Percentiles rank a stretch among this genome's conserved stretches.
Conservation (phyloP, 2,797 vertebrate species). For the Acestrorhynchus altus region DNA sequence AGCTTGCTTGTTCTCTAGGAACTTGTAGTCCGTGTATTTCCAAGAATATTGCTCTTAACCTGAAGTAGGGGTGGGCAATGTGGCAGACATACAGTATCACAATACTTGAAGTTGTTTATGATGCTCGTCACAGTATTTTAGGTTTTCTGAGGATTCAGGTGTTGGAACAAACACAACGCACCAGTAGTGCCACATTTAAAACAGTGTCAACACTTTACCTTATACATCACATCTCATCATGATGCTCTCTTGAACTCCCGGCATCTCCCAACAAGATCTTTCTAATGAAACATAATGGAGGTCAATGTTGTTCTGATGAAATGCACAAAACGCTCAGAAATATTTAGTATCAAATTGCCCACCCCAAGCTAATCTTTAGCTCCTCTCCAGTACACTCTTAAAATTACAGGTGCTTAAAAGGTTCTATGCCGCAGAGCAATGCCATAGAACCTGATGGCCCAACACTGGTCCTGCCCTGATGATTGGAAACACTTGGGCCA, state of each 20-base stretch:
- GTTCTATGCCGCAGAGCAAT: not conserved
- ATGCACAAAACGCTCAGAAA: not conserved
- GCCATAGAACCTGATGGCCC: not conserved
- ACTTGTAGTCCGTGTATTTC: not conserved
- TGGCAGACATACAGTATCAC: not conserved
- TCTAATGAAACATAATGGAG: not conserved
- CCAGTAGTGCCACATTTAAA: not conserved
- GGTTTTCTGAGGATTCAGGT: not conserved
- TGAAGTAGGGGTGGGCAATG: not conserved
- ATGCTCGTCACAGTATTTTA: not conserved
- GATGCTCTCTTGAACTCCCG: not conserved
- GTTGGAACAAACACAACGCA: not conserved
- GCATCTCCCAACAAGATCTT: not conserved
- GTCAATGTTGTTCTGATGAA: not conserved
- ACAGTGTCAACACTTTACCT: not conserved
- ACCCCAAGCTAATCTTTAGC: not conserved
- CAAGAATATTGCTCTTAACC: not conserved
- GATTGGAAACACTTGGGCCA: not conserved
- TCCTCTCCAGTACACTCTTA: slow-evolving; percentile 29
- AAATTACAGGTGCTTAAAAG: not conserved
- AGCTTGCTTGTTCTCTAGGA: not conserved
- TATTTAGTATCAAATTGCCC: not conserved
- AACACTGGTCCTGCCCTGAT: not conserved
- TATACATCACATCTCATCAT: not conserved
- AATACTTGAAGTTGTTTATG: not conserved